These are phyloP conservation scores for Agriopis marginaria DNA, from an alignment of 2,888 invertebrate species.

Conservation along the genomic window DNA sequence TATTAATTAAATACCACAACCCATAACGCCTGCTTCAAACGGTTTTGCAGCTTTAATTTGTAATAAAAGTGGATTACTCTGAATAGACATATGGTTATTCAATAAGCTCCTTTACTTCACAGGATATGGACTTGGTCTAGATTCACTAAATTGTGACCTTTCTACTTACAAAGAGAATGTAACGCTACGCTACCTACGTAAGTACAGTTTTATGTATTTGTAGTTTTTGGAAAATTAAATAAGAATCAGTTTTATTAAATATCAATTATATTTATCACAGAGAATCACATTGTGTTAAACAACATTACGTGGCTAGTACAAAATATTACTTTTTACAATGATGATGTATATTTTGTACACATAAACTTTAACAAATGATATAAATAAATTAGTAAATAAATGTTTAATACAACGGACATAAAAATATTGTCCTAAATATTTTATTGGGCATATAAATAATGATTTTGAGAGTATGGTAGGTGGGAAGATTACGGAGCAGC, in stretches of 20 bases:
- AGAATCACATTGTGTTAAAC: conserved; percentile 86
- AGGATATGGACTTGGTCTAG: no score
- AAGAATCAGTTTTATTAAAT: conserved; percentile 75
- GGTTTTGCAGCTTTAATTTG: no score
- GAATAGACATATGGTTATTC: no score
- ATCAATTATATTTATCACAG: conserved; percentile 86
- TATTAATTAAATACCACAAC: no score
- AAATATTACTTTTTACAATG: conserved; percentile 75
- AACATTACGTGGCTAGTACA: conserved; percentile 85
- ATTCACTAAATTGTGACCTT: no score
- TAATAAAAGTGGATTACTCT: no score
- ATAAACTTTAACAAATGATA: conserved; percentile 8
- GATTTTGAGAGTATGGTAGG: neutral
- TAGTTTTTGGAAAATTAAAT: conserved; percentile 47
- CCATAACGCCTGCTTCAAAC: no score
- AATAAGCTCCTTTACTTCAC: no score
- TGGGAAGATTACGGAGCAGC: no score
- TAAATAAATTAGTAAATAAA: conserved; percentile 35
- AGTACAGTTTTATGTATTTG: no score
- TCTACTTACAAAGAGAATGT: no score
- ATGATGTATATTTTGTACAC: conserved; percentile 54
- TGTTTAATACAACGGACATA: conserved; percentile 17
- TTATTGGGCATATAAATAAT: neutral
- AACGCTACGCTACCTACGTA: no score
- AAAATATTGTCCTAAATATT: neutral